phyloP scores from a whole-genome alignment of 2,888 invertebrate species.

The Philhelius pedissequus region DNA sequence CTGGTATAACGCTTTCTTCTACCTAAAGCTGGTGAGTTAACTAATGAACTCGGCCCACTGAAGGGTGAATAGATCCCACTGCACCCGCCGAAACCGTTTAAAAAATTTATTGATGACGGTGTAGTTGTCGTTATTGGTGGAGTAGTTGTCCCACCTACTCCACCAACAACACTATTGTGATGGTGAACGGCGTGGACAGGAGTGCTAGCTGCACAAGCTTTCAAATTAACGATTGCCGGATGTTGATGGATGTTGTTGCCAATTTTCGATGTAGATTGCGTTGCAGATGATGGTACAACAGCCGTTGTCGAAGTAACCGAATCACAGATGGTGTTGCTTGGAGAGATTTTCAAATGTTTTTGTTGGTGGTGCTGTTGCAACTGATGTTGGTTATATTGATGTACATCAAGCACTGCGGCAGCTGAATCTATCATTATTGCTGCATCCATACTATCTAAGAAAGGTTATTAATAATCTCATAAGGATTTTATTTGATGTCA shows the following conservation, averaged over 20 bases:
- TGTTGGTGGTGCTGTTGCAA: conserved; percentile 69
- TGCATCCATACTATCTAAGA: conserved; percentile 72
- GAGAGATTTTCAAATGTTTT: conserved; percentile 52
- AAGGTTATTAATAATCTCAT: conserved; percentile 21
- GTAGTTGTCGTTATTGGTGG: conserved; percentile 26
- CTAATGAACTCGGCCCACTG: conserved; percentile 76
- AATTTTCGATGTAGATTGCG: conserved; percentile 56
- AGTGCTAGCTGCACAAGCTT: conserved; percentile 66
- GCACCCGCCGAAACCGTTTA: conserved; percentile 45
- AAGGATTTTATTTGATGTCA: not conserved
- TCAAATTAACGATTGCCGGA: conserved; percentile 71
- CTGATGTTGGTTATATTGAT: conserved; percentile 70
- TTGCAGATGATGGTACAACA: conserved; percentile 59
- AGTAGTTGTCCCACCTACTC: conserved; percentile 25
- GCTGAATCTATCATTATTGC: conserved; percentile 74
- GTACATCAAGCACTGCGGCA: conserved; percentile 70
- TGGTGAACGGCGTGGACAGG: conserved; percentile 25
- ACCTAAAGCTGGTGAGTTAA: conserved; percentile 81
- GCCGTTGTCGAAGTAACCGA: conserved; percentile 11
- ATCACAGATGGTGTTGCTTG: conserved; percentile 20
- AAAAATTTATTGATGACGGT: conserved; percentile 36
- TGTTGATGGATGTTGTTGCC: conserved; percentile 61
- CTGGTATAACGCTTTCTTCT: conserved; percentile 83
- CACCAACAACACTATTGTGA: not conserved
- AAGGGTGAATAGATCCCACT: conserved; percentile 69